Evolutionary conservation across 2,888 invertebrate species (phyloP), one percentile per base, ranked within the genome.

Genomic region (Apomyelois bistriatella): DNA sequence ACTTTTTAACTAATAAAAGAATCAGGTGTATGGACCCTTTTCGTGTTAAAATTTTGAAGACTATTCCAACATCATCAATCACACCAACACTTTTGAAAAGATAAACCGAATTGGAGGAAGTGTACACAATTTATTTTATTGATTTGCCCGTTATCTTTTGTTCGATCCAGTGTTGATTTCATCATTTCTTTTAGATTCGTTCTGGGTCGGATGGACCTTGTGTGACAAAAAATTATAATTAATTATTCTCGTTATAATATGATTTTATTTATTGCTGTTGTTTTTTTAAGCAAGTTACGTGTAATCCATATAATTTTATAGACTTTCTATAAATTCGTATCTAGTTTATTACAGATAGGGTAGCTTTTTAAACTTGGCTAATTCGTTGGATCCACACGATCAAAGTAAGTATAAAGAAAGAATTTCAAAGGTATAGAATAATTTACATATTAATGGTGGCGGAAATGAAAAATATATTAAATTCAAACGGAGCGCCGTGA

Each of bases 401-500:
- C 67, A 72, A 72, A 22, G 22, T 72, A 66, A 70, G 67, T 72
- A 68, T 57, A 67, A 64, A 66, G 66, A 70, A 74, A 75, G 72
- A 77, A 68, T 60, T 72, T 70, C 58, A 67, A 64, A 66, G 66
- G 71, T 74, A 72, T 70, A 70, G 72, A 77, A 84, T 78, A 76
- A 88, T 89, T 88, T 79, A 79, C 88, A 89, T 89, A 86, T 86
- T 89, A 88, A 89, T 89, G 72, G 81, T 71, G 65, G 72, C 76
- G 86, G 83, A 88, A 87, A 89, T 88, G 85, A 89, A 89, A 89
- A 88, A 88, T 89, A 83, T 87, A 89, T 89, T 87, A 90, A 88
- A 89, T 85, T 86, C 88, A 84, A 83, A 82, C 84, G 72, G 74
- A 80, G 80, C 80, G 79, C 81, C 89, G 87, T 88, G 89, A 90